A percentile compares a stretch with the other conserved stretches of the same genome.
Evolutionary conservation across 2,888 invertebrate species (phyloP).

Genomic region (Acrobasis consociella): DNA sequence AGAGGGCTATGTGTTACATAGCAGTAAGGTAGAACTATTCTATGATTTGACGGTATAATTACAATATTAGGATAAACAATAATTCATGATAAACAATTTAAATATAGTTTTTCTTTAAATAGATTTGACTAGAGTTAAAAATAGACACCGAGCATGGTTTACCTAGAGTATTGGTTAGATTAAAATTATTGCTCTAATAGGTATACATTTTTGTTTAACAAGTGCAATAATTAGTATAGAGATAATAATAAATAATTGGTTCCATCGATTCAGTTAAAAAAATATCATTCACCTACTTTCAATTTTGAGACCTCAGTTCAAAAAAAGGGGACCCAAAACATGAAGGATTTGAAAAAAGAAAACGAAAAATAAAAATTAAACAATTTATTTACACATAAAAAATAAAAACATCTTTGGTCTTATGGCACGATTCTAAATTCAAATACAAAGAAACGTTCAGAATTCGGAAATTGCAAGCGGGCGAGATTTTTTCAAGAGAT

Average conservation of each 20-base stretch:
- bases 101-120: constrained; percentile 32
- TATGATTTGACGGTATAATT: constrained; percentile 25
- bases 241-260: constrained; percentile 59
- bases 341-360: constrained; percentile 44
- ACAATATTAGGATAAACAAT: constrained; percentile 29
- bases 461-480: constrained; percentile 54
- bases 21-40: constrained; percentile 21
- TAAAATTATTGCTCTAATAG: constrained; percentile 71
- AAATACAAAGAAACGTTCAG: constrained; percentile 38
- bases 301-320: constrained; percentile 32
- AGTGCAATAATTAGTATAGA: constrained; percentile 52
- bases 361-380: constrained; percentile 40
- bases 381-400: constrained; percentile 62
- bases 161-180: constrained; percentile 57
- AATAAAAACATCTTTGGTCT: constrained; percentile 53
- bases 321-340: constrained; percentile 35
- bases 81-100: constrained; percentile 29
- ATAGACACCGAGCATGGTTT: constrained; percentile 67
- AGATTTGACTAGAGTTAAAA: constrained; percentile 52
- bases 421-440: constrained; percentile 38
- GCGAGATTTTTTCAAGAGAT: constrained; percentile 43
- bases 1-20: constrained; percentile 20
- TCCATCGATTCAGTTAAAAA: constrained; percentile 50
- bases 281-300: constrained; percentile 38
- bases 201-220: constrained; percentile 64